A percentile compares a stretch with the other conserved stretches of the same genome.
Evolutionary conservation across 1,140 invertebrate genomes (phyloP).

Genomic region (Conus ventricosus): DNA sequence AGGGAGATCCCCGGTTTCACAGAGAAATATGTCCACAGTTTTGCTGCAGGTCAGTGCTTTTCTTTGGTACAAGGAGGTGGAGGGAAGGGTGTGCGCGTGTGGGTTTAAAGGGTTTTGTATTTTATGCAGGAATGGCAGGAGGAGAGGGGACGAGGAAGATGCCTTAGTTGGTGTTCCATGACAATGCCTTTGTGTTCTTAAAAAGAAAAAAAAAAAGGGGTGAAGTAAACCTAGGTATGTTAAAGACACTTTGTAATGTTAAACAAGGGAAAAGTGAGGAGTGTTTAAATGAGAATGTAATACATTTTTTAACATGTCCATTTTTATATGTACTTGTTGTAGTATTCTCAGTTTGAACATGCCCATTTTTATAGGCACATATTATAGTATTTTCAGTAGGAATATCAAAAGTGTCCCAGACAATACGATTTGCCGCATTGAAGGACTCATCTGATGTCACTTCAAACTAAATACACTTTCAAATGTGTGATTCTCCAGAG

Average conservation of each 20-base stretch:
- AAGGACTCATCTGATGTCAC: background rate
- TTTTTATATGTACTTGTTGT: background rate
- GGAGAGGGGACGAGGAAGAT: no score
- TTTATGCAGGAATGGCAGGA: background rate
- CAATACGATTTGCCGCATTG: background rate
- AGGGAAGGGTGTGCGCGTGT: no score
- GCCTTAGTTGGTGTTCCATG: background rate
- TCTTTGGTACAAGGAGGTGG: no score
- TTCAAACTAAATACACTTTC: background rate
- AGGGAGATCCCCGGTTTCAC: slow-evolving; percentile 64
- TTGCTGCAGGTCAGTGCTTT: slow-evolving; percentile 55
- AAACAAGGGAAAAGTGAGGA: no score
- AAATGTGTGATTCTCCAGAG: background rate
- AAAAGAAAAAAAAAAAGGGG: background rate
- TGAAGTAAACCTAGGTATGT: no score
- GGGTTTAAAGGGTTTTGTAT: background rate
- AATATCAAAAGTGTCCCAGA: no score
- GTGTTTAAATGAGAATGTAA: no score
- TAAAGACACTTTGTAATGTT: no score
- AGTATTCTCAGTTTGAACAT: no score
- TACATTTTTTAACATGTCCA: background rate
- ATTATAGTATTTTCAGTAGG: no score
- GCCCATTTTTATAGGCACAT: no score
- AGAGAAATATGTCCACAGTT: slow-evolving; percentile 60
- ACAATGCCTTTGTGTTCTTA: background rate